These are phyloP conservation scores for Stegastes partitus DNA, from an alignment of 2,113 vertebrate genomes.

Conservation along the genomic window DNA sequence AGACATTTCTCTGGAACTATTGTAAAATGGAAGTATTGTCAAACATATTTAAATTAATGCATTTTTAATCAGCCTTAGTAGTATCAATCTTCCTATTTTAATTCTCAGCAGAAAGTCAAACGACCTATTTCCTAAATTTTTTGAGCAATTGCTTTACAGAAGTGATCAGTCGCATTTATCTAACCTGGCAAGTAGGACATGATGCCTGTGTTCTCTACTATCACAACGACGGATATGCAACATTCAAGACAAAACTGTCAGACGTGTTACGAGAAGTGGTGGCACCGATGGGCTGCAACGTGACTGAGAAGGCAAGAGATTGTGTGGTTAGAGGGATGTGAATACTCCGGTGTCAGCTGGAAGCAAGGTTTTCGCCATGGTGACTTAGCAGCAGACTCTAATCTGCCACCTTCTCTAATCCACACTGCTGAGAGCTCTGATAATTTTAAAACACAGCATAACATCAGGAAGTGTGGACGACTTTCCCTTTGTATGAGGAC, in stretches of 20 bases:
- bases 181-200: conserved; percentile 1
- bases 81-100: background rate
- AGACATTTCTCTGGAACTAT: background rate
- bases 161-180: background rate
- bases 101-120: too few relatives aligned
- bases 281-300: conserved; percentile 39
- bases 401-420: conserved; percentile 77
- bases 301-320: conserved; percentile 50
- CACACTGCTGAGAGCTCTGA: conserved; percentile 64
- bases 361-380: conserved; percentile 62
- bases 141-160: conserved; percentile 4
- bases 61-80: background rate
- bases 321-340: conserved; percentile 44
- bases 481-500: conserved; percentile 23
- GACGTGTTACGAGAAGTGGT: conserved; percentile 2
- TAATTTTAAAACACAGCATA: conserved; percentile 72
- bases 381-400: conserved; percentile 69
- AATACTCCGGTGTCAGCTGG: conserved; percentile 66
- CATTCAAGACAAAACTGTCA: conserved; percentile 32
- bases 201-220: background rate
- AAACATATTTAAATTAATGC: conserved; percentile 12
- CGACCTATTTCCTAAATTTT: background rate
- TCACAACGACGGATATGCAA: conserved; percentile 24
- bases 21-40: background rate
- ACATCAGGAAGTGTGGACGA: conserved; percentile 38